Conservation (phyloP, 2,888 invertebrate genomes). For the Hoplodrina ambigua region DNA sequence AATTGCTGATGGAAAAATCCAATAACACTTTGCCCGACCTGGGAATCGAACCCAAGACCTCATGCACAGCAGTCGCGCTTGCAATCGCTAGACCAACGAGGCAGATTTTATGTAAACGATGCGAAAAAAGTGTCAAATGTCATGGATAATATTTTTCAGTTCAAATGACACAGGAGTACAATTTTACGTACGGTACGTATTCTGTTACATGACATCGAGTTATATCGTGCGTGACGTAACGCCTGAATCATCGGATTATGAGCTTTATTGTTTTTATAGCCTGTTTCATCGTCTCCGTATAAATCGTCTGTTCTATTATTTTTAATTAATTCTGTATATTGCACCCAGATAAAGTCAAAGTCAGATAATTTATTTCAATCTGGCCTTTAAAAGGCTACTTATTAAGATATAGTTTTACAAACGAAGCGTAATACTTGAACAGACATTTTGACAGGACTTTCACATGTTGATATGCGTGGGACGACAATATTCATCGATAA, state of each 20-base stretch:
- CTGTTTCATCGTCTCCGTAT: neutral
- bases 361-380: neutral
- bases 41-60: no score
- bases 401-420: neutral
- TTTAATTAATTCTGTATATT: neutral
- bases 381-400: no score
- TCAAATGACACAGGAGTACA: neutral
- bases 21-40: no score
- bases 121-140: neutral
- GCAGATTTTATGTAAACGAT: neutral
- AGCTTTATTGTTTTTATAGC: constrained; percentile 28
- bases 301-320: neutral
- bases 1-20: no score
- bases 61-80: no score
- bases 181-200: constrained; percentile 15
- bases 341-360: no score
- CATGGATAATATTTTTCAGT: neutral
- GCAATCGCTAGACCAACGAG: no score
- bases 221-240: neutral
- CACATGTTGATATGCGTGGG: constrained; percentile 6
- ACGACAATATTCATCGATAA: neutral
- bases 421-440: neutral
- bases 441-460: neutral
- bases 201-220: neutral
- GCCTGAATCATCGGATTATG: neutral